Evolutionary conservation across 1,140 invertebrate genomes (phyloP), one percentile per base, ranked within the genome.

Genomic region (Neodiprion fabricii): DNA sequence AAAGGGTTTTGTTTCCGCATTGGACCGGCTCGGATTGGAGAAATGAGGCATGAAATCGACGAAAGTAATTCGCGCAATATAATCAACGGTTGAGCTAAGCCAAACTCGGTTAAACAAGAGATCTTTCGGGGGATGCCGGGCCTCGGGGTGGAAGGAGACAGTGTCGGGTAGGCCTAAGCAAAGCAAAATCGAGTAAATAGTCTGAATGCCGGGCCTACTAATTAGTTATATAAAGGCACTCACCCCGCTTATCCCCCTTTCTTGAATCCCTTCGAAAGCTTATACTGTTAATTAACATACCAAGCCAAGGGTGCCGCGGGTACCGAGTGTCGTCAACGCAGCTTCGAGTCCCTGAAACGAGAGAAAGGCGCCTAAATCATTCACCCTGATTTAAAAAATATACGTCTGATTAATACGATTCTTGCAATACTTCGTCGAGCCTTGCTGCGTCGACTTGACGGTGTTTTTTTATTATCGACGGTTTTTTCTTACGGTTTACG

Each of bases 261-360:
- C 53, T 61, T 61, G 11, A 79, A 75, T 80, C 75, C 77, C 78
- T 81, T 72, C 78, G 80, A 82, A 85, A 85, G 85, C 82, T 86
- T 84, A 84, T 84, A 82, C 82, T 80, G 83, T 85, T 86, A 86
- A 87, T 87, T 86, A 86, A 87, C 85, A 84, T 85, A 84, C 83
- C 83, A 79, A 80, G 79, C 79, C 76, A 40, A 79, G 76, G 79
- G 77, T 72, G 67, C 72, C 65, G 67, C 14, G 17, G 65, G 40
- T 67, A 12, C 11, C 53, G 53, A 61, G 53, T 61, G 53, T 61
- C 53, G 53, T 17, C 53, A 61, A 61, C 11, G 53, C 28, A 40
- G 28, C 28, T 40, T 40, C 28, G 28, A 1, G 28, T 40, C 28
- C 5, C 28, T 40, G 28, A 40, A 40, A 40, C 28, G 28, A 40